Base-by-base conservation (phyloP, 2,888 invertebrate species). In the Coecobrya sp. region DNA sequence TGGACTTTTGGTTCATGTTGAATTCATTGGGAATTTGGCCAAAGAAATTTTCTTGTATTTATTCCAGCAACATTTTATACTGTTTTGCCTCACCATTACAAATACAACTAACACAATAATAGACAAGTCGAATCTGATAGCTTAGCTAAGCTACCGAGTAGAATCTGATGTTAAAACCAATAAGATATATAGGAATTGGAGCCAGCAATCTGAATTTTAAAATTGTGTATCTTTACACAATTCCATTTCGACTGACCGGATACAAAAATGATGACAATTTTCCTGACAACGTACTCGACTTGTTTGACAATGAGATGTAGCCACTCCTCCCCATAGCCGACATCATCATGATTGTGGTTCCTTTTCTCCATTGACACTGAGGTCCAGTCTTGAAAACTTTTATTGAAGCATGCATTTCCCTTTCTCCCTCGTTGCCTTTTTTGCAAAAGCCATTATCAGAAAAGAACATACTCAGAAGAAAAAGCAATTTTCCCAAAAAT, bases 21-120 rank as follows among this genome's bases (percentile, higher is more conserved):
- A 84, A 84, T 84, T 84, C 85, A 86, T 86, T 86, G 85, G 85
- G 85, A 86, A 62, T 30, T 45, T 42, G 62, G 84, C 84, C 84
- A 84, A 84, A 16, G 42, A 73, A 42, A 73, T 8, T 25, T 36
- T 19, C 45, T n/a, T 42, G 22, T 11, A 7, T 42, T 65, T 65
- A 22, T 65, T 22, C 5, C 19, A 25, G 10, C 27, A 27, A 27
- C 1, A 65, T 65, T 27, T 22, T 27, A 22, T 2, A 0, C 25
- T 25, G 27, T 13, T 36, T 36, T 25, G 2, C 3, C 10, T 27
- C 65, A n/a, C 55, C 19, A 55, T 10, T 55, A 55, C 19, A 19
- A 16, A 1, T 55, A 55, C 19, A 19, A 16, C n/a, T 55, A 55
- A 55, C n/a, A 19, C 65, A 25, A 65, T 27, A 65, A 65, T 65